Percentiles rank a stretch among this genome's conserved stretches.
Conservation (phyloP, 2,113 vertebrate genomes). For the Cheirogaleus medius region DNA sequence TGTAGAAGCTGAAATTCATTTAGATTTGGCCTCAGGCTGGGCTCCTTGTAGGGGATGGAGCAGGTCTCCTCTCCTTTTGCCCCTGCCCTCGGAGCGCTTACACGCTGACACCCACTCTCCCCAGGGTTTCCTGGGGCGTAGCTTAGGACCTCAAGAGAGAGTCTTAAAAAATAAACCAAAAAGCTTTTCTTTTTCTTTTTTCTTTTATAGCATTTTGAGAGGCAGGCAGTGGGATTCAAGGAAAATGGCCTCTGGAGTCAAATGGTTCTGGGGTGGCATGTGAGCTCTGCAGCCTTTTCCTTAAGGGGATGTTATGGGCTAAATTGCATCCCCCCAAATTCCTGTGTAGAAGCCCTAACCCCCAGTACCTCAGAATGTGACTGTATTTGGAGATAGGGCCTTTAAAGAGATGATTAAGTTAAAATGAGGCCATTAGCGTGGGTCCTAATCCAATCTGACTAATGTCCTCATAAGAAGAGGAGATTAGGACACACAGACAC, state of each 20-base stretch:
- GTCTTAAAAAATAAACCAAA: neutral
- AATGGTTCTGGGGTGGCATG: conserved; percentile 23
- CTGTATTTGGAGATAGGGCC: neutral
- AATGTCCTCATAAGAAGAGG: neutral
- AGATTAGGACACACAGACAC: neutral
- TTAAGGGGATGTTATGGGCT: neutral
- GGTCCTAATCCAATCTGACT: neutral
- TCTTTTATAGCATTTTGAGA: conserved; percentile 36
- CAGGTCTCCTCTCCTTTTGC: neutral
- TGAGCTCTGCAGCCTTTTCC: conserved; percentile 24
- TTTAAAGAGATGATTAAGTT: neutral
- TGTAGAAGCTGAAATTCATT: neutral
- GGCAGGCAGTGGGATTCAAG: neutral
- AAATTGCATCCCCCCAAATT: neutral
- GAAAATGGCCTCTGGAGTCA: conserved; percentile 19
- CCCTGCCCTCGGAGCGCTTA: neutral
- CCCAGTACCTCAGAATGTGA: neutral
- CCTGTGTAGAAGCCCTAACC: neutral
- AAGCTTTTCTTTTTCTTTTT: conserved; percentile 47
- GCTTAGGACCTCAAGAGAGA: neutral
- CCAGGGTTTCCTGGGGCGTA: neutral
- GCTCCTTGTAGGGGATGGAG: neutral
- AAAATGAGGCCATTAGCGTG: neutral
- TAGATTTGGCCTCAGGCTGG: neutral
- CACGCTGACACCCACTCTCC: neutral